Percentiles rank a stretch among this genome's conserved stretches.
These are phyloP conservation scores for Ctenopoma multispine DNA, from an alignment of 2,797 vertebrate genomes.

Conservation along the genomic window DNA sequence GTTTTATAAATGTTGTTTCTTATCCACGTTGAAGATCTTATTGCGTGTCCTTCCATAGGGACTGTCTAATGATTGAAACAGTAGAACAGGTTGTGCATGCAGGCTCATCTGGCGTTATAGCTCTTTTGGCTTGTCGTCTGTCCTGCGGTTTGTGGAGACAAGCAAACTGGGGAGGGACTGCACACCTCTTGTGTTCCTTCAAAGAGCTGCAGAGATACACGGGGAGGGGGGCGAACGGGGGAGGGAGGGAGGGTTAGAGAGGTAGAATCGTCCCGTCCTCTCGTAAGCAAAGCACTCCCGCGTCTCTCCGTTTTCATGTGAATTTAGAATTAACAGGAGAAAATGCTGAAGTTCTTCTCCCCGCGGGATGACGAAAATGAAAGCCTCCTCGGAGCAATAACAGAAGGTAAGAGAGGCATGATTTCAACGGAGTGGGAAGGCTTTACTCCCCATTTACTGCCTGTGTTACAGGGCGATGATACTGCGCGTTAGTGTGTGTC, in stretches of 20 bases:
- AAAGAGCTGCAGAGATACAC: slow-evolving; percentile 78
- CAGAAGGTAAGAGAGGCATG: slow-evolving; percentile 70
- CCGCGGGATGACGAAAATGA: slow-evolving; percentile 82
- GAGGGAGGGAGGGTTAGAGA: slow-evolving; percentile 25
- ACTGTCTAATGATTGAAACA: background rate
- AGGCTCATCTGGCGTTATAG: slow-evolving; percentile 31
- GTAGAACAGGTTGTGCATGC: background rate
- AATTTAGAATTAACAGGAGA: slow-evolving; percentile 62
- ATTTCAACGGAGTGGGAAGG: slow-evolving; percentile 7
- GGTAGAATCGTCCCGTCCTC: slow-evolving; percentile 63
- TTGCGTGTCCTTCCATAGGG: background rate
- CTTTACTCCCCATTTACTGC: slow-evolving; percentile 15
- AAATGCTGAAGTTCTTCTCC: slow-evolving; percentile 84
- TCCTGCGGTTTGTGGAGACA: slow-evolving; percentile 53
- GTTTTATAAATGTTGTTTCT: background rate
- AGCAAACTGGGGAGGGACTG: slow-evolving; percentile 64
- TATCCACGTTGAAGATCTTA: background rate
- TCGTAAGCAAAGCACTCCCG: slow-evolving; percentile 54
- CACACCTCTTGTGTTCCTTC: slow-evolving; percentile 79
- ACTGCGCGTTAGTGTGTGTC: slow-evolving; percentile 40
- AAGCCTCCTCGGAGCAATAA: slow-evolving; percentile 77
- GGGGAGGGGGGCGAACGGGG: slow-evolving; percentile 62
- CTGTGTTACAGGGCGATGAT: slow-evolving; percentile 25
- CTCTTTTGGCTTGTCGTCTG: slow-evolving; percentile 40
- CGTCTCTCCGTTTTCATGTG: slow-evolving; percentile 32